Evolutionary conservation across 2,797 vertebrate genomes (phyloP), one percentile per base, ranked within the genome.

Genomic region (Chromis chromis): DNA sequence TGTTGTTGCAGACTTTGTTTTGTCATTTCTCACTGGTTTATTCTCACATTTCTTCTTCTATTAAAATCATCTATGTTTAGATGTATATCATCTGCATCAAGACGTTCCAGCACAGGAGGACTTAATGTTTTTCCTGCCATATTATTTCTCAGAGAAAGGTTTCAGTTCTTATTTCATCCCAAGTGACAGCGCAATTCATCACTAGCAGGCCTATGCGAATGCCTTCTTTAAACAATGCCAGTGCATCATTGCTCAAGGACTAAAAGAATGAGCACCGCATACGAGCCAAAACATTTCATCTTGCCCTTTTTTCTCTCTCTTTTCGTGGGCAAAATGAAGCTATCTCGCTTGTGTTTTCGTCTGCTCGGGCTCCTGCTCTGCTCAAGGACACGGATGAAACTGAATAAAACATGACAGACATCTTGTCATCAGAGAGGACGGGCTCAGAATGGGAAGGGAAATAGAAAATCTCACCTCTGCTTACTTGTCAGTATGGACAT

Each of bases 351-450:
- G 76, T 76, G 74, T 77, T 85, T 83, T 52, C 63, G 70, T 76
- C 83, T 76, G 70, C 81, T 82, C 53, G 1, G 58, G 60, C 61
- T 69, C 65, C 67, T 50, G 60, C 77, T 72, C 46, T 65, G 70
- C 88, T 90, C 84, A 81, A 88, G 86, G 86, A 91, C 80, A 72
- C 55, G 69, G 81, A 83, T 79, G 46, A 72, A 84, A 77, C 84
- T 88, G 87, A 89, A 91, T 91, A 91, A 92, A 92, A 90, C 78
- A 88, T 88, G 81, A 81, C 81, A 76, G 88, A 79, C 87, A 79
- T 83, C 68, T 74, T 86, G 86, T 90, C 82, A 74, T 79, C 31
- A 3, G 64, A 85, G 76, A 83, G 65, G 61, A 82, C 6, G 24
- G 60, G 70, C 63, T 75, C 76, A 83, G 83, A 83, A 77, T 55